phyloP scores from a whole-genome alignment of 2,888 invertebrate genomes.

The Scaptomyza parva region DNA sequence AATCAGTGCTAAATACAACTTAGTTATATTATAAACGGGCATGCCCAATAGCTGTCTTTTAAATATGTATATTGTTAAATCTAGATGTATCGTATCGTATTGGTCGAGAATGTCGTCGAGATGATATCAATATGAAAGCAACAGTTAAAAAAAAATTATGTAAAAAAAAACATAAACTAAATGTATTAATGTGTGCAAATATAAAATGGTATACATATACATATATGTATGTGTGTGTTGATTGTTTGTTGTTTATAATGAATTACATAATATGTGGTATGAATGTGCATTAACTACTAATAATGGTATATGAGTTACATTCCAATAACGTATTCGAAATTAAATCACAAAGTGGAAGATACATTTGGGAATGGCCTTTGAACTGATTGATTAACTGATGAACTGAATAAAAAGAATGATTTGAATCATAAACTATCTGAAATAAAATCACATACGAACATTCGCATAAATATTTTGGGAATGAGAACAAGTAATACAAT shows the following conservation, averaged over 20 bases:
- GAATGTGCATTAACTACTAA: slow-evolving; percentile 17
- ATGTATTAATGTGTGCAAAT: slow-evolving; percentile 35
- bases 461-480: neutral
- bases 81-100: slow-evolving; percentile 31
- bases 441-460: slow-evolving; percentile 5
- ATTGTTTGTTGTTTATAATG: too few relatives aligned
- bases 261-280: slow-evolving; percentile 19
- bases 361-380: slow-evolving; percentile 12
- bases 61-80: slow-evolving; percentile 13
- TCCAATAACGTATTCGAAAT: slow-evolving; percentile 35
- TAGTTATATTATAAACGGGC: slow-evolving; percentile 64
- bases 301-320: slow-evolving; percentile 5
- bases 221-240: slow-evolving; percentile 29
- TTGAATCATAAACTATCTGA: neutral
- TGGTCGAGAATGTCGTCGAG: slow-evolving; percentile 62
- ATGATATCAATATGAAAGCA: slow-evolving; percentile 80
- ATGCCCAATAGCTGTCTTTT: slow-evolving; percentile 55
- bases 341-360: slow-evolving; percentile 36
- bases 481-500: slow-evolving; percentile 2
- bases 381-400: slow-evolving; percentile 1
- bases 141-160: slow-evolving; percentile 63
- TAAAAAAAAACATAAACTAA: slow-evolving; percentile 4
- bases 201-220: slow-evolving; percentile 33
- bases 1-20: slow-evolving; percentile 80
- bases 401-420: neutral